phyloP scores from a whole-genome alignment of 2,113 vertebrate genomes.

The Mormyrus lacerda region DNA sequence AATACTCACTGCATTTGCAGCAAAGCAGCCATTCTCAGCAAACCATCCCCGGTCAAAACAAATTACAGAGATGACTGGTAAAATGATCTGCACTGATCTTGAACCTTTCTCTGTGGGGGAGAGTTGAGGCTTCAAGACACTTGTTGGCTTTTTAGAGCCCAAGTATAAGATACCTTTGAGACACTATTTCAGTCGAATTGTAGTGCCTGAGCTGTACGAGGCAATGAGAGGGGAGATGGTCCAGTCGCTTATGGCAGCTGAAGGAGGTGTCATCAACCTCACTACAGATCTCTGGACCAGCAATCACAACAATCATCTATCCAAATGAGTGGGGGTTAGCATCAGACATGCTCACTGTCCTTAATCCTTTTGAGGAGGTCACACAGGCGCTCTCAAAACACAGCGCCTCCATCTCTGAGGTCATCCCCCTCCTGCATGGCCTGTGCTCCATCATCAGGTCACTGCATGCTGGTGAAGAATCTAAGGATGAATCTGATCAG shows the following conservation, averaged over 20 bases:
- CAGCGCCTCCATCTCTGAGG: slow-evolving; percentile 14
- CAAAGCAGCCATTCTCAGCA: slow-evolving; percentile 9
- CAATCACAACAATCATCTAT: slow-evolving; percentile 19
- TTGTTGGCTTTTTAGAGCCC: slow-evolving; percentile 27
- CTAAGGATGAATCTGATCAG: slow-evolving; percentile 12
- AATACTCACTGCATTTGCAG: slow-evolving; percentile 9
- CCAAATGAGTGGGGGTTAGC: slow-evolving; percentile 18
- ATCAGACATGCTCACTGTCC: slow-evolving; percentile 19
- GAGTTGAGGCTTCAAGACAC: slow-evolving; percentile 22
- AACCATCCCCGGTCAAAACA: slow-evolving; percentile 8
- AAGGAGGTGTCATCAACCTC: slow-evolving; percentile 20
- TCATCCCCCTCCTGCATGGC: slow-evolving; percentile 3
- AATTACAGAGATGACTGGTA: slow-evolving; percentile 24
- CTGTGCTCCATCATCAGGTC: slow-evolving; percentile 6
- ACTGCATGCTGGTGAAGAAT: slow-evolving; percentile 5
- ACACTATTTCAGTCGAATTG: slow-evolving; percentile 26
- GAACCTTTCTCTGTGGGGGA: slow-evolving; percentile 20
- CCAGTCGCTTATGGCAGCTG: slow-evolving; percentile 20
- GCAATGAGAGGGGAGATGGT: slow-evolving; percentile 18
- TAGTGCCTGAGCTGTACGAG: slow-evolving; percentile 20
- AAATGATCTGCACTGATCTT: slow-evolving; percentile 28
- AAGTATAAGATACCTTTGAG: slow-evolving; percentile 27
- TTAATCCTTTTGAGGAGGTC: slow-evolving; percentile 17
- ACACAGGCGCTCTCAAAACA: neutral
- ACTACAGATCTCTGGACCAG: slow-evolving; percentile 22